Conservation (phyloP, 2,888 invertebrate genomes). For the Drosophila buzzatii region DNA sequence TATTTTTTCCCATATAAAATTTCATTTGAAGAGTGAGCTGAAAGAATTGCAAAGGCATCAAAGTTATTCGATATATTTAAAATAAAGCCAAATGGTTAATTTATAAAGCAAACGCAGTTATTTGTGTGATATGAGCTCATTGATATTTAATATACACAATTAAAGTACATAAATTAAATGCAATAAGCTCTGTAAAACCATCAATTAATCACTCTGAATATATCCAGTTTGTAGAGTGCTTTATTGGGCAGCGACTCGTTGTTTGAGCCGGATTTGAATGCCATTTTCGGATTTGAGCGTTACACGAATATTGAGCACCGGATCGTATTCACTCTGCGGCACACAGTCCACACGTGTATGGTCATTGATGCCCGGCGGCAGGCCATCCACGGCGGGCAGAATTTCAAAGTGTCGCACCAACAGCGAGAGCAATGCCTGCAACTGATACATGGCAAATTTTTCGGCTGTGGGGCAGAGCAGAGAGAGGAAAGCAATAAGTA, state of each 20-base stretch:
- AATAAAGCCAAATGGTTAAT: not conserved
- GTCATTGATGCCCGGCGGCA: slow-evolving; percentile 77
- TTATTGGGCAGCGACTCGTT: slow-evolving; percentile 35
- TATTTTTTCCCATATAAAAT: too few relatives aligned
- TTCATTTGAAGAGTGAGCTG: too few relatives aligned
- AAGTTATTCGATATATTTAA: not conserved
- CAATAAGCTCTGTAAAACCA: not conserved
- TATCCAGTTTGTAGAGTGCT: not conserved
- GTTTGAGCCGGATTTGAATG: slow-evolving; percentile 84
- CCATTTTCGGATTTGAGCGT: slow-evolving; percentile 86
- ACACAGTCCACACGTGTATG: slow-evolving; percentile 70
- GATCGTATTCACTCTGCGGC: slow-evolving; percentile 80
- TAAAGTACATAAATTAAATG: not conserved
- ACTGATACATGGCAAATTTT: slow-evolving; percentile 86
- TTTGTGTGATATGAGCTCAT: not conserved
- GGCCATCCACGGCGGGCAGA: slow-evolving; percentile 69
- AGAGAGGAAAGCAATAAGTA: not conserved
- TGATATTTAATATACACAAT: not conserved
- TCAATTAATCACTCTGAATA: not conserved
- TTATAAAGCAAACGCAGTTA: not conserved
- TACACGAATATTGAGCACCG: slow-evolving; percentile 85
- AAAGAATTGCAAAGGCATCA: too few relatives aligned
- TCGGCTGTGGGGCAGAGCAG: slow-evolving; percentile 76
- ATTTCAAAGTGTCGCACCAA: slow-evolving; percentile 86
- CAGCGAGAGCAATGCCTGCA: slow-evolving; percentile 86